Conservation (phyloP, 2,888 invertebrate species). For the Lucinisca nassula region DNA sequence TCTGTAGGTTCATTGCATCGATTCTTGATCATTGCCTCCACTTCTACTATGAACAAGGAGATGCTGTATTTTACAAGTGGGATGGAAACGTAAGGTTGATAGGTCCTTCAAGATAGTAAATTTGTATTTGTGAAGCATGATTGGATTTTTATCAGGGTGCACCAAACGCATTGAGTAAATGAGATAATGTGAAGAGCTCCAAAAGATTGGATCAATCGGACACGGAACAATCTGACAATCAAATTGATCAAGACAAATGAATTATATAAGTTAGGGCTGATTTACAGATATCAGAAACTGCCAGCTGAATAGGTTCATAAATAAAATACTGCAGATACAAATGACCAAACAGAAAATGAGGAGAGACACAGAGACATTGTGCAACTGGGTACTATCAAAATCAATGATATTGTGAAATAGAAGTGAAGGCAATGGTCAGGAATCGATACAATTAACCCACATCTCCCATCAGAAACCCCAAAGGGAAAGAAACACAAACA, state of each 20-base stretch:
- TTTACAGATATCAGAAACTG: constrained; percentile 7
- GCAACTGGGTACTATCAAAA: not conserved
- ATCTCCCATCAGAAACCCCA: too few relatives aligned
- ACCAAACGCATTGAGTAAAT: not conserved
- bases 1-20: too few relatives aligned
- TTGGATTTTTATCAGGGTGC: constrained; percentile 11
- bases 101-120: constrained; percentile 33
- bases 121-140: constrained; percentile 23
- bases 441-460: too few relatives aligned
- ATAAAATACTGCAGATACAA: not conserved
- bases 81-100: constrained; percentile 40
- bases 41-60: constrained; percentile 62
- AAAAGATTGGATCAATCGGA: not conserved
- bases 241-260: not conserved
- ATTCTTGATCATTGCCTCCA: too few relatives aligned
- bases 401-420: not conserved
- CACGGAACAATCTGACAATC: not conserved
- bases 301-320: constrained; percentile 21
- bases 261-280: not conserved
- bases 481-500: too few relatives aligned
- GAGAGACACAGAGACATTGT: not conserved
- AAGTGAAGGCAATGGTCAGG: too few relatives aligned
- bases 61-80: constrained; percentile 66
- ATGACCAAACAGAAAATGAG: not conserved
- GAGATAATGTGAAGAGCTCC: not conserved